Evolutionary conservation across 2,888 invertebrate genomes (phyloP), one percentile per base, ranked within the genome.

Genomic region (Patella pellucida): DNA sequence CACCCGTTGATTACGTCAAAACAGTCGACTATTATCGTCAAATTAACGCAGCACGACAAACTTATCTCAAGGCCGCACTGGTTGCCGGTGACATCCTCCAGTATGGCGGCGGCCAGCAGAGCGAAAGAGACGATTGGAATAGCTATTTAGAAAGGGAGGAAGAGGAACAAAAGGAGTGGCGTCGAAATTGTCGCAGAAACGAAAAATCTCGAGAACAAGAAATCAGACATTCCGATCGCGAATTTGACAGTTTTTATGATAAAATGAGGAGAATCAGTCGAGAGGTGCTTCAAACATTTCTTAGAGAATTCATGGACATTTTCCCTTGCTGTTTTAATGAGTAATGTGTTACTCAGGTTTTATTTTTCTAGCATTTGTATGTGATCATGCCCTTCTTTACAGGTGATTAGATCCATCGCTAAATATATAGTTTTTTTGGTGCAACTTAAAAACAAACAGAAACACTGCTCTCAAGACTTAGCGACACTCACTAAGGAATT

Each of bases 301-400:
- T 31, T 41, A 27, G 9, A 41, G 41, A 41, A 67, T 72, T 31
- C 62, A 14, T 41, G 41, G 72, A 72, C 50, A 72, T 72, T 41
- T 72, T 72, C 41, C 72, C 72, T 5, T 72, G 72, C 41, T 72
- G 67, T 67, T 50, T 72, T 16, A 56, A 56, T 5, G 56, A 31
- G 11, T 72, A 62, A 72, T 41, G 41, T 41, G 41, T 9, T 3
- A 9, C 41, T 41, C 41, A 41, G 41, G 41, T 41, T 41, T 41
- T 41, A 41, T 7, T 41, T 41, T 41, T 7, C 41, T 41, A 41
- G 7, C 7, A 41, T 41, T 41, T 41, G 41, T 41, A 41, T 41
- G 41, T 41, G 41, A 41, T 41, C 7, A 41, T 41, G 9, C 41
- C 41, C 41, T 41, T 9, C 9, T 41, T 41, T 41, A 41, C 41